Evolutionary conservation across 2,797 vertebrate species (phyloP).

Genomic region (Rhinoraja longicauda): DNA sequence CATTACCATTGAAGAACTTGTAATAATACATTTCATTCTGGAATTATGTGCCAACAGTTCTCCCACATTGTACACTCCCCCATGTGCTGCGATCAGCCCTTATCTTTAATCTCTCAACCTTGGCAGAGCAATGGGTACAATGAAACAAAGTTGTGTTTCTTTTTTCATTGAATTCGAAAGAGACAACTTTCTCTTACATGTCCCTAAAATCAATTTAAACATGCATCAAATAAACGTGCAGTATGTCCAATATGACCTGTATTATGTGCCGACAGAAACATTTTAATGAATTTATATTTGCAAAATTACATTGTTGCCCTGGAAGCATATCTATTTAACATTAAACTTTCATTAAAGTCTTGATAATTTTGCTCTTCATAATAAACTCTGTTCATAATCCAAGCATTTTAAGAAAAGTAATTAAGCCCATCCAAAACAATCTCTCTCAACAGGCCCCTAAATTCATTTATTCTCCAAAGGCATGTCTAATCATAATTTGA

Average conservation of each 20-base stretch:
- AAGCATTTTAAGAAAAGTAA: no score
- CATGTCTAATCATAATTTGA: no score
- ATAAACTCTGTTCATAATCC: no score
- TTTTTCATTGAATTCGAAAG: neutral
- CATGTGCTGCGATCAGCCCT: neutral
- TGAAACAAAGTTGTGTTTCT: neutral
- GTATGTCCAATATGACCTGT: neutral
- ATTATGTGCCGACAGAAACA: neutral
- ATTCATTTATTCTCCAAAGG: no score
- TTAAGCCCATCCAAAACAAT: no score
- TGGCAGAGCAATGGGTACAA: no score
- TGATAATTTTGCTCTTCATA: no score
- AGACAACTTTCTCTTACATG: neutral
- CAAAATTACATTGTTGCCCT: neutral
- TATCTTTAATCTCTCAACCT: neutral
- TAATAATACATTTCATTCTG: neutral
- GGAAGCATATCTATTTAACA: neutral
- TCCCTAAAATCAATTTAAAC: neutral
- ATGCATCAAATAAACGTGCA: neutral
- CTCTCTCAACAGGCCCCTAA: no score
- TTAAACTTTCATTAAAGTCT: no score
- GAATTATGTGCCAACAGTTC: neutral
- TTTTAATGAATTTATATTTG: neutral
- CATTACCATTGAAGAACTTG: neutral
- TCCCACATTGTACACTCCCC: neutral